Evolutionary conservation across 1,140 invertebrate species (phyloP).

Genomic region (Calephelis nemesis): DNA sequence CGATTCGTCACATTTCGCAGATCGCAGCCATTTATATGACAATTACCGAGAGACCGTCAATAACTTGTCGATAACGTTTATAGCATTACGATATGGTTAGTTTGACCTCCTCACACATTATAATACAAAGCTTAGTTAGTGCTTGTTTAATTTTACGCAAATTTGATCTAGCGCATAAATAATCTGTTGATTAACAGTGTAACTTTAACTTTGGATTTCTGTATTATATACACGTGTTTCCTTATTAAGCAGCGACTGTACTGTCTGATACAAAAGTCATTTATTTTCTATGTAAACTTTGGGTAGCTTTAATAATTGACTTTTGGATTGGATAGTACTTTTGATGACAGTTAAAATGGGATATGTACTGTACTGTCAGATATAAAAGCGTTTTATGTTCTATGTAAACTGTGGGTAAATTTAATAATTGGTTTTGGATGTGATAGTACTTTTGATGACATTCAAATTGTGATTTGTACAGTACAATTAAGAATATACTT

Average conservation of each 20-base stretch:
- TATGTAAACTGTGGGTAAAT: too few species aligned
- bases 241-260: not conserved
- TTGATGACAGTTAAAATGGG: too few species aligned
- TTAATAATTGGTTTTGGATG: too few species aligned
- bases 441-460: too few species aligned
- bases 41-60: constrained; percentile 52
- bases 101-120: constrained; percentile 61
- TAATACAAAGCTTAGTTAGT: constrained; percentile 51
- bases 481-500: too few species aligned
- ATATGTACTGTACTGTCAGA: too few species aligned
- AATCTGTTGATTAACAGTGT: constrained; percentile 1
- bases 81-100: constrained; percentile 65
- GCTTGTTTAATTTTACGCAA: constrained; percentile 71
- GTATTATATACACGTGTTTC: not conserved
- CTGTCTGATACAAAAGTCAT: too few species aligned
- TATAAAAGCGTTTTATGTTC: too few species aligned
- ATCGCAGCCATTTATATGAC: constrained; percentile 51
- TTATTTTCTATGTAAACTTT: too few species aligned
- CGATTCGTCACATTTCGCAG: constrained; percentile 56
- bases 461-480: too few species aligned
- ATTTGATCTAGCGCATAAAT: constrained; percentile 48
- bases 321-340: too few species aligned
- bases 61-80: constrained; percentile 61
- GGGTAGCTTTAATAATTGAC: too few species aligned
- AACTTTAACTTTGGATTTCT: not conserved